These are phyloP conservation scores for Nestor notabilis DNA, from an alignment of 2,113 vertebrate species.

Conservation along the genomic window DNA sequence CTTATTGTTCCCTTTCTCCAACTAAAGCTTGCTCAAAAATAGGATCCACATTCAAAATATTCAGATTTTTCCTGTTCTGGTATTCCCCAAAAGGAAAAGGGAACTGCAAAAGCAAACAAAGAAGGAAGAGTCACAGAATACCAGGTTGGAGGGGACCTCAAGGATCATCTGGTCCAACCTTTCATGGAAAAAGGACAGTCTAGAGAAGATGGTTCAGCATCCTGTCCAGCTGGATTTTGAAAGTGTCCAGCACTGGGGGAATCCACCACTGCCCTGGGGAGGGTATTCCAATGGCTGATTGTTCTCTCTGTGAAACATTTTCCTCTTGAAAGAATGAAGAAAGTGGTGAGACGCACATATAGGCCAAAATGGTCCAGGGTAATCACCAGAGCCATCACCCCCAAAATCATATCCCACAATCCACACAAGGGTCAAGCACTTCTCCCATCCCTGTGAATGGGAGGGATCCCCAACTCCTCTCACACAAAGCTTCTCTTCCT, in stretches of 20 bases:
- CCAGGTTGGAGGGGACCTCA: not conserved
- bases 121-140: not conserved
- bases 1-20: not conserved
- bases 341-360: not conserved
- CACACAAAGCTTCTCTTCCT: not conserved
- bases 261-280: not conserved
- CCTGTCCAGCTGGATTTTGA: not conserved
- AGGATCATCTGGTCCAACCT: not conserved
- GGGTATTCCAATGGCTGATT: not conserved
- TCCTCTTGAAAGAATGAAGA: not conserved
- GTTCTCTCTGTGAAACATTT: not conserved
- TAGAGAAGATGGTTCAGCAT: not conserved
- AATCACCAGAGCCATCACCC: not conserved
- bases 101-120: not conserved
- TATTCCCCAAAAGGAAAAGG: not conserved
- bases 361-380: not conserved
- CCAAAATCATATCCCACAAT: not conserved
- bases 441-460: rapidly evolving
- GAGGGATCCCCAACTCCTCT: not conserved
- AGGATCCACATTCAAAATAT: not conserved
- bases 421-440: not conserved
- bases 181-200: not conserved
- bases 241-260: not conserved
- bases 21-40: not conserved
- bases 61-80: not conserved